Evolutionary conservation across 2,888 invertebrate genomes (phyloP), one percentile per base, ranked within the genome.

Genomic region (Caenorhabditis drosophilae): DNA sequence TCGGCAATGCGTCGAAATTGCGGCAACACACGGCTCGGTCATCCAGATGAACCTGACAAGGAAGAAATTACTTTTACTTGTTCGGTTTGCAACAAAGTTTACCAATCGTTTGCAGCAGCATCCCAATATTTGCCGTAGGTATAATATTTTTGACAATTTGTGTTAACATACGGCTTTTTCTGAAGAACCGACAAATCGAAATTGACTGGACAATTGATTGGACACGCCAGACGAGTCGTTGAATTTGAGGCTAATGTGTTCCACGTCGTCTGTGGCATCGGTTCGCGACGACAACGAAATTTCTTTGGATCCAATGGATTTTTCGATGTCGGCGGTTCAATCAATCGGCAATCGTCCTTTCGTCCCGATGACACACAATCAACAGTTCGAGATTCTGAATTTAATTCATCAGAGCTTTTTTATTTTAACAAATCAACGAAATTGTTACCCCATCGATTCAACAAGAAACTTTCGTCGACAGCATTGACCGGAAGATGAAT

Each of bases 1-100:
- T 20, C 81, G 76, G 55, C 81, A 81, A 51, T 80, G 81, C 0
- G 81, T 81, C 16, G 81, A 78, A 40, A 81, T 64, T 26, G 70
- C 69, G 22, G 79, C 79, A 7, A 71, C 67, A 38, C 81, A 81
- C 20, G 81, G 80, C 50, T 76, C 76, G 2, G 79, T 75, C 66
- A 79, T 63, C 81, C 80, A 81, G 50, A 81, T 61, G 56, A 68
- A 79, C 79, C 67, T 60, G 44, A 2, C 41, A 22, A n/a, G n/a
- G n/a, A n/a, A n/a, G n/a, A n/a, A n/a, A n/a, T n/a, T n/a, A n/a
- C n/a, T n/a, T n/a, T n/a, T n/a, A n/a, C n/a, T n/a, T n/a, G n/a
- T n/a, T n/a, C n/a, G n/a, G n/a, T n/a, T n/a, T n/a, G n/a, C n/a
- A n/a, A n/a, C n/a, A n/a, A n/a, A n/a, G n/a, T n/a, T 50, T 62